Evolutionary conservation across 2,797 vertebrate genomes (phyloP).

Genomic region (Eulemur mongoz): DNA sequence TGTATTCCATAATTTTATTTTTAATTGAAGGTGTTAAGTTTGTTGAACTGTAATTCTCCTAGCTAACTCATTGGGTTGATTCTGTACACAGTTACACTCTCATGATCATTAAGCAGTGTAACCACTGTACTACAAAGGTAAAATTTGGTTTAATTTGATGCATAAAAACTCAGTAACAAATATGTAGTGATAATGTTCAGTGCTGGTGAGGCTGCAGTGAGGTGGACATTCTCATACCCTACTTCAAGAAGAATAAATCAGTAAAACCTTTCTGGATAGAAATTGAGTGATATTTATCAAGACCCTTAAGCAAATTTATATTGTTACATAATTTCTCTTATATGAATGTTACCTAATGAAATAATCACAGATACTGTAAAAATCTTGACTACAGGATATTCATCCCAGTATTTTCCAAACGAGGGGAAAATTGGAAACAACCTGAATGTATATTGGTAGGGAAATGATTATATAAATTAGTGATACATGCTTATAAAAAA

Average conservation of each 20-base stretch:
- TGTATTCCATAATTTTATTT: conserved; percentile 55
- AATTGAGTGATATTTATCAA: neutral
- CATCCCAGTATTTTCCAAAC: conserved; percentile 36
- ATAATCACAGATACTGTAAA: neutral
- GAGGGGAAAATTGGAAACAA: neutral
- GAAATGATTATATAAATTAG: neutral
- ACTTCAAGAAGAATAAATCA: neutral
- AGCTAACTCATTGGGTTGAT: neutral
- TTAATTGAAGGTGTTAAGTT: conserved; percentile 29
- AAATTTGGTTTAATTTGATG: neutral
- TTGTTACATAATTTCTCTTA: conserved; percentile 23
- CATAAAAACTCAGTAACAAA: neutral
- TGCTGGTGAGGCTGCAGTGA: neutral
- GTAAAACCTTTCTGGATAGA: neutral
- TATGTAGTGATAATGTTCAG: neutral
- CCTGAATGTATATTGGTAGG: neutral
- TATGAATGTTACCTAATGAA: neutral
- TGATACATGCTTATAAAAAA: neutral
- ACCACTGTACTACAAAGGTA: neutral
- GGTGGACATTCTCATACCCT: neutral
- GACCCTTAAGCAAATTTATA: conserved; percentile 11
- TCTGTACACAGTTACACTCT: neutral
- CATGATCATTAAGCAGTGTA: neutral
- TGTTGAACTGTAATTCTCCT: neutral
- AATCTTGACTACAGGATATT: neutral